Evolutionary conservation across 2,113 vertebrate species (phyloP).

Genomic region (Lynx canadensis): DNA sequence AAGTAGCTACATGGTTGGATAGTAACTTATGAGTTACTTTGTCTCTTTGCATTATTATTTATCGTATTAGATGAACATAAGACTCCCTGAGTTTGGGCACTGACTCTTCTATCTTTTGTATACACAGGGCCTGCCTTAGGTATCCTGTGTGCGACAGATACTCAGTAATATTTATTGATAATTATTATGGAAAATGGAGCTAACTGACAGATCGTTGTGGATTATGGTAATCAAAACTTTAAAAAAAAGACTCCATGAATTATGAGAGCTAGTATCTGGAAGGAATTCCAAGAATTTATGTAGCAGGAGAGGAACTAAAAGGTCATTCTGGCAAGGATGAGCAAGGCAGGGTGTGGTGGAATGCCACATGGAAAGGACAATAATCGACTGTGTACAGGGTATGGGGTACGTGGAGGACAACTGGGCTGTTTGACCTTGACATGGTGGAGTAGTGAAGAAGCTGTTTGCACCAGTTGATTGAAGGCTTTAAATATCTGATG

Average conservation of each 20-base stretch:
- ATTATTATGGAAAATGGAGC: background rate
- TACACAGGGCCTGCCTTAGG: background rate
- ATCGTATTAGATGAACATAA: background rate
- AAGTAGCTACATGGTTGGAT: background rate
- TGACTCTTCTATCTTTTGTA: background rate
- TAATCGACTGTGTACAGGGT: background rate
- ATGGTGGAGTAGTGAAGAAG: background rate
- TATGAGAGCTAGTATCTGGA: background rate
- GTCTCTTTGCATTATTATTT: background rate
- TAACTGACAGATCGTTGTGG: background rate
- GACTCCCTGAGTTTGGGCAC: background rate
- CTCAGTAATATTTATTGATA: background rate
- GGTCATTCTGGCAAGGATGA: background rate
- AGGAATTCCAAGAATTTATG: background rate
- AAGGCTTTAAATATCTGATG: conserved; percentile 21
- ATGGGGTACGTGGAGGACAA: fast-evolving
- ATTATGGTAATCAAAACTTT: background rate
- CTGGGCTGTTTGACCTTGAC: background rate
- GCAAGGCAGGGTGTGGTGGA: background rate
- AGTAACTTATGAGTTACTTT: background rate
- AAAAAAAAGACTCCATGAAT: background rate
- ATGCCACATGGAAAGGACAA: background rate
- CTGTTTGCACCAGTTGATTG: background rate
- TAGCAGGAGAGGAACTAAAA: background rate
- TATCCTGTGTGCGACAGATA: background rate